Evolutionary conservation across 2,113 vertebrate species (phyloP), one percentile per base, ranked within the genome.

Genomic region (Oryzias javanicus): DNA sequence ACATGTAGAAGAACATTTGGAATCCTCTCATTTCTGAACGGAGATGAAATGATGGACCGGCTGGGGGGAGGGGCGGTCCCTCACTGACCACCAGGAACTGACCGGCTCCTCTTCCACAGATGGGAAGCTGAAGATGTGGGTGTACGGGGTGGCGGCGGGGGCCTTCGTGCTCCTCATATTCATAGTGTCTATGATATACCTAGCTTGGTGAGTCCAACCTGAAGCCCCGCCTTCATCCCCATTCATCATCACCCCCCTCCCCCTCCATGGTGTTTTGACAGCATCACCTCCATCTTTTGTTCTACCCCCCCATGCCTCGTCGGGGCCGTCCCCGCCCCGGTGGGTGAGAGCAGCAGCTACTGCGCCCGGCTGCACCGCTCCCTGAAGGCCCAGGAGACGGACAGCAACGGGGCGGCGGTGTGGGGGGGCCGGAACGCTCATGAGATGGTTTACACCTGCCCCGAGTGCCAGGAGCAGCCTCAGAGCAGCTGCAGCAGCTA

Each of bases 181-280:
- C 93, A 91, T 99, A 91, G 91, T 96, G 90, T 98, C 97, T 91
- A 97, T 99, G 97, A 94, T 95, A 92, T 99, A 98, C 92, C 93
- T 99, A 91, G 97, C 96, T 87, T 99, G 97, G 97, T 99, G 93
- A 98, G 96, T 97, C 81, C 65, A 83, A 29, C 53, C 79, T 79
- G 76, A 42, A 72, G 81, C 74, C 44, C 62, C 64, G 25, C 48
- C 64, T 49, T 68, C 49, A 35, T 70, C 67, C 55, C 55, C 59
- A 71, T 70, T 51, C 72, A 72, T 78, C 16, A 40, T 25, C 20
- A 20, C 22, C 14, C 15, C 7, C 14, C 17, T 40, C 13, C 29
- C 8, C 41, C 56, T 2, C 2, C 22, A 56, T 48, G 57, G 22
- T 70, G 53, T 80, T 42, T 4, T 57, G 58, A 12, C 24, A 2